Percentiles rank a stretch among this genome's conserved stretches.
These are phyloP conservation scores for Pseudococcus jackbeardsleyi DNA, from an alignment of 2,888 invertebrate genomes.

Conservation along the genomic window DNA sequence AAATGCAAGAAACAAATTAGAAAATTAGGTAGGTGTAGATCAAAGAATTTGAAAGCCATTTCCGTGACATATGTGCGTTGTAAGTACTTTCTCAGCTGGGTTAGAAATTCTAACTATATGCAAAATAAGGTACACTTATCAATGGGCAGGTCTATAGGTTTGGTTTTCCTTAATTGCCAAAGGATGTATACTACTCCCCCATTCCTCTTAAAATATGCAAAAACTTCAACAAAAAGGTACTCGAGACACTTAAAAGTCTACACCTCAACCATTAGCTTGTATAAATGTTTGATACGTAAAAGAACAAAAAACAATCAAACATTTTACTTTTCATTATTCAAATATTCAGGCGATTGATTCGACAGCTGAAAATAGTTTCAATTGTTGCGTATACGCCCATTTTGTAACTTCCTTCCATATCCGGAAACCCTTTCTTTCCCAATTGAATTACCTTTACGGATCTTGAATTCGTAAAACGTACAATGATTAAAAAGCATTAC, in stretches of 20 bases:
- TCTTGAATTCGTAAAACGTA: neutral
- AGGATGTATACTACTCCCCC: neutral
- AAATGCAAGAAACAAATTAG: too few relatives aligned
- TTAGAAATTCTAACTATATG: neutral
- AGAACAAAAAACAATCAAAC: neutral
- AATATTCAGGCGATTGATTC: neutral
- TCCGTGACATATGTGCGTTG: neutral
- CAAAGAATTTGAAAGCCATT: too few relatives aligned
- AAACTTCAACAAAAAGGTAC: neutral
- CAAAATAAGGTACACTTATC: neutral
- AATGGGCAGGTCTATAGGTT: neutral
- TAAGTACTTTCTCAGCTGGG: neutral
- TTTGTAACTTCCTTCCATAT: conserved; percentile 2
- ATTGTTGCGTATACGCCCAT: neutral
- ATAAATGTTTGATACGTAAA: neutral
- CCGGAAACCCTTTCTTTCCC: neutral
- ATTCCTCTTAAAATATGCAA: neutral
- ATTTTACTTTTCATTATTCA: neutral
- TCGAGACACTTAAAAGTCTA: neutral
- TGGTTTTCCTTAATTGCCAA: neutral
- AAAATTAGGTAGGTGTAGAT: too few relatives aligned
- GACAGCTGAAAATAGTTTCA: conserved; percentile 4
- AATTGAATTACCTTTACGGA: neutral
- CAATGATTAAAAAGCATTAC: too few relatives aligned
- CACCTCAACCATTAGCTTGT: neutral